Evolutionary conservation across 1,140 invertebrate genomes (phyloP).

Genomic region (Steinernema khuongi): DNA sequence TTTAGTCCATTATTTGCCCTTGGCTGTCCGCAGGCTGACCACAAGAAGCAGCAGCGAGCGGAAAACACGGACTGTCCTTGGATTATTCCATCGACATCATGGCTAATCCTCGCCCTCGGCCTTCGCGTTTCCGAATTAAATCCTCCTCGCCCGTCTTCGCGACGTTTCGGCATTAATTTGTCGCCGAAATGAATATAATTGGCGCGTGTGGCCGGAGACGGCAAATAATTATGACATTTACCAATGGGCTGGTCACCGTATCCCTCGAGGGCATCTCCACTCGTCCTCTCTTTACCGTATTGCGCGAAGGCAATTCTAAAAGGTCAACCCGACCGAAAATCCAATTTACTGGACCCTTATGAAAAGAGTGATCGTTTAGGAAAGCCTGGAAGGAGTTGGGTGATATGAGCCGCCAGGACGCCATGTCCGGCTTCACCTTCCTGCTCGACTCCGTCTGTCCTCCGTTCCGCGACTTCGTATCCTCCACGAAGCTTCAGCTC

Average conservation of each 20-base stretch:
- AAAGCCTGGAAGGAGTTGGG: conserved; percentile 86
- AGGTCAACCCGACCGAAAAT: background rate
- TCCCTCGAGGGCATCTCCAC: background rate
- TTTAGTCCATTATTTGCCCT: background rate
- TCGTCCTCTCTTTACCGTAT: background rate
- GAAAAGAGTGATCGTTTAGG: conserved; percentile 59
- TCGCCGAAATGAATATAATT: conserved; percentile 1
- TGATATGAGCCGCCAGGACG: conserved; percentile 74
- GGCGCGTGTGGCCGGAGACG: background rate
- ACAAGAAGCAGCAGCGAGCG: background rate
- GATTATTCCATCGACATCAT: conserved; percentile 17
- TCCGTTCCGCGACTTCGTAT: conserved; percentile 79
- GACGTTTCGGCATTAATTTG: background rate
- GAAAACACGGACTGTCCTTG: background rate
- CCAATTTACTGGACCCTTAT: background rate
- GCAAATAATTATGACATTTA: background rate
- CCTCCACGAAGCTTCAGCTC: conserved; percentile 81
- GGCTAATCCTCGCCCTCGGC: background rate
- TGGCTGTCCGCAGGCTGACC: background rate
- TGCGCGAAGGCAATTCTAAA: background rate
- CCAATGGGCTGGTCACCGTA: background rate
- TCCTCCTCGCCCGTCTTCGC: conserved; percentile 18
- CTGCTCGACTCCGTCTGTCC: conserved; percentile 76
- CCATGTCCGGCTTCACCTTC: conserved; percentile 83
- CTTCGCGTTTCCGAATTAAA: background rate